Evolutionary conservation across 2,888 invertebrate species (phyloP), one percentile per base, ranked within the genome.

Genomic region (Hypomecis atomaria): DNA sequence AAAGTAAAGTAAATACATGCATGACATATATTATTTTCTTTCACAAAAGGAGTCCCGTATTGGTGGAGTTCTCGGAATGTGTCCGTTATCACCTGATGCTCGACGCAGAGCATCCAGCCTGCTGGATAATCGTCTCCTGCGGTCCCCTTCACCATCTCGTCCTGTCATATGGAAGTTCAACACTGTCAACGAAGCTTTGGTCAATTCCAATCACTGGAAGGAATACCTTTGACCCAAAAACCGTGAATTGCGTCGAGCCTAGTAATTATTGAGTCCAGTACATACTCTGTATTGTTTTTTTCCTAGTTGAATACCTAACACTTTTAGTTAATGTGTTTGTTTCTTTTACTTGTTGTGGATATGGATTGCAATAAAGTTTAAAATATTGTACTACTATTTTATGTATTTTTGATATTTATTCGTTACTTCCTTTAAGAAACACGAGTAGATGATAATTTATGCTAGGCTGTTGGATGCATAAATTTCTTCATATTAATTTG

Each of bases 111-210:
- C 88, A 43, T 72, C 84, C 48, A 90, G 88, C 67, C 78, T 89
- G 9, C 56, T 87, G 57, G 88, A 87, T 59, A 81, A 88, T 55
- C 80, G 86, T 10, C 73, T 77, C 34, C 69, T 84, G 0, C 72
- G 82, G 43, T 83, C 87, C 0, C 83, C 86, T 2, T 80, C 83
- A 2, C 82, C 85, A 5, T 74, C 80, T 11, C 80, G 75, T 34
- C 69, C 78, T 23, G 71, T 76, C 10, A 64, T 77, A 33, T 90
- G 91, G 90, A 92, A 91, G 77, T 91, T 88, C 70, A 91, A 91
- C 62, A 91, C 92, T 8, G 82, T 92, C 54, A 90, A 88, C 63
- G 90, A 90, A 74, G 77, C 83, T 5, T 69, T 89, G n/a, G 85
- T 90, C 43, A 84, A 86, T 66, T 86, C 90, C 7, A 79, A 84